phyloP scores from a whole-genome alignment of 2,797 vertebrate species.

The Glyptemys insculpta region DNA sequence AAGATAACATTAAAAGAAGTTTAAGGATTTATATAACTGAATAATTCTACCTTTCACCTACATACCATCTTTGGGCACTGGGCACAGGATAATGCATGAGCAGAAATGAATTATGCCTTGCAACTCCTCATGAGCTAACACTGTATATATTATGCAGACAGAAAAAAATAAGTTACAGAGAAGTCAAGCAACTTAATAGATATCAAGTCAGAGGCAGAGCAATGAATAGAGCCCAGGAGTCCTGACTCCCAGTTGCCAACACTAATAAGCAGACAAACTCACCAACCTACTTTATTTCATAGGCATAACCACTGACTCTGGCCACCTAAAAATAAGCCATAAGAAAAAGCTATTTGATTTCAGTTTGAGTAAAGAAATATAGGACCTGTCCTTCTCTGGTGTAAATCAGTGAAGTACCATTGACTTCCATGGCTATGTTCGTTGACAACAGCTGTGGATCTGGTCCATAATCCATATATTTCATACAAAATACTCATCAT shows the following conservation, averaged over 20 bases:
- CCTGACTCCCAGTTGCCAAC: background rate
- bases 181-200: background rate
- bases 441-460: accelerated
- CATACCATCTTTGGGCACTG: background rate
- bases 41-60: background rate
- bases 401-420: background rate
- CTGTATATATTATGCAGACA: background rate
- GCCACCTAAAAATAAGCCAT: background rate
- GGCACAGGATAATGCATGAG: background rate
- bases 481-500: accelerated
- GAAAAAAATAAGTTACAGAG: accelerated
- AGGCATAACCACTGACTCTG: background rate
- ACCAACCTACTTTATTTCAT: background rate
- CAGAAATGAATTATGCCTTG: background rate
- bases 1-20: background rate
- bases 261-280: background rate
- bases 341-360: background rate
- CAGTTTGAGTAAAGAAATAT: background rate
- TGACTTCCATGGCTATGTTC: background rate
- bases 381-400: background rate
- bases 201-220: background rate
- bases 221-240: background rate
- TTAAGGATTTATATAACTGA: background rate
- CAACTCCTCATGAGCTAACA: background rate
- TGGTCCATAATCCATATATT: background rate